Base-by-base conservation (phyloP, 2,797 vertebrate species). In the Trematomus bernacchii region DNA sequence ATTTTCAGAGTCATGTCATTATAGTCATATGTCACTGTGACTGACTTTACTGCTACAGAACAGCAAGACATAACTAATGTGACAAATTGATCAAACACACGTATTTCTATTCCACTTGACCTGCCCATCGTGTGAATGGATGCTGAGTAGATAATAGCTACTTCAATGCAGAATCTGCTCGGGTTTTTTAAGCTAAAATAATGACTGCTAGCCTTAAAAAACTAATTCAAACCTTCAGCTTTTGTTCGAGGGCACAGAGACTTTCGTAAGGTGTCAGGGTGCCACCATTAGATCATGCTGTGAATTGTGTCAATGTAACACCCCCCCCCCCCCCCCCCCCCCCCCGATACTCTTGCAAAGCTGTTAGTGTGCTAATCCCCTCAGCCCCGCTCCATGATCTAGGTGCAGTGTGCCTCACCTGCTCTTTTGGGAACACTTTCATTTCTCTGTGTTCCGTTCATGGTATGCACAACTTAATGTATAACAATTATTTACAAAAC, bases 331-430 rank as follows among this genome's bases (percentile, higher is more conserved):
- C n/a, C 27, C 27, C 4, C n/a, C n/a, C 67, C 83, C 73, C 65
- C 30, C n/a, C 27, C 27, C 4, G 4, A 37, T 37, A 14, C 79
- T 71, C 63, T 64, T 72, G 83, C 83, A 85, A 92, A 83, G 86
- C 91, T 92, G 92, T 91, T 94, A 91, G 87, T 83, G 84, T 80
- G 90, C 89, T 94, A 94, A 94, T 93, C 88, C 83, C 82, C 89
- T 89, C 66, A 78, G 80, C 77, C 47, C 64, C 75, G 80, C 86
- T 93, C 92, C 82, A 93, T 94, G 93, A 93, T 87, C 87, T 88
- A 88, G 88, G 90, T 87, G 86, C 84, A 30, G 80, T 64, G 82
- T 53, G 82, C 73, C 79, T 80, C 74, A 82, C 80, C 67, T 71
- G 71, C 57, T 74, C 83, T 87, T 89, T 46, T 65, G 73, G 83